These are phyloP conservation scores for Augiades crinisus DNA, from an alignment of 2,888 invertebrate species.

Conservation along the genomic window DNA sequence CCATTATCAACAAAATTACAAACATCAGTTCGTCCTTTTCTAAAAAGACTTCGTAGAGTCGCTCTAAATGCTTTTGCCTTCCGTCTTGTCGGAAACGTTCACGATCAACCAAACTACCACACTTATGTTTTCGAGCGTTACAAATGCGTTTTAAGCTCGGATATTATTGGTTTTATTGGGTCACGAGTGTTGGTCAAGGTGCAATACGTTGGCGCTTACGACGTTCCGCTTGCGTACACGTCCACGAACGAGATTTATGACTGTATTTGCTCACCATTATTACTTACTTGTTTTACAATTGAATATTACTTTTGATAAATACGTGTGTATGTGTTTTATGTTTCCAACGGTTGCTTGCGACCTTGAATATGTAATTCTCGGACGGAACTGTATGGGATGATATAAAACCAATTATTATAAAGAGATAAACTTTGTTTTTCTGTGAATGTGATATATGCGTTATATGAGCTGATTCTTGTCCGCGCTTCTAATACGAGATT, in stretches of 20 bases:
- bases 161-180: slow-evolving; percentile 33
- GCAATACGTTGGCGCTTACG: slow-evolving; percentile 28
- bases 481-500: no score
- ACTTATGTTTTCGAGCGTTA: slow-evolving; percentile 14
- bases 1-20: no score
- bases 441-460: slow-evolving; percentile 14
- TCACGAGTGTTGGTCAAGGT: slow-evolving; percentile 44
- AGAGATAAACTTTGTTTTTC: no score
- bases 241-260: slow-evolving; percentile 61
- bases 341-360: slow-evolving; percentile 18
- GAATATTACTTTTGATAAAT: slow-evolving; percentile 58
- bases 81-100: neutral
- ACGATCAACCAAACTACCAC: slow-evolving; percentile 8
- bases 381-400: no score
- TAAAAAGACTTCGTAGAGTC: no score
- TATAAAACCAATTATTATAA: no score
- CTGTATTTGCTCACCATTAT: slow-evolving; percentile 50
- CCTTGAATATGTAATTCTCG: slow-evolving; percentile 51
- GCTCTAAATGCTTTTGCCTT: no score
- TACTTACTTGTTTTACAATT: slow-evolving; percentile 55
- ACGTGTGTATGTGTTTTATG: slow-evolving; percentile 30
- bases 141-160: slow-evolving; percentile 23
- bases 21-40: no score
- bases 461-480: no score
- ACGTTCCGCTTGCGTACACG: slow-evolving; percentile 38